Percentiles rank a stretch among this genome's conserved stretches.
These are phyloP conservation scores for Hemibagrus wyckioides DNA, from an alignment of 2,113 vertebrate species.

Conservation along the genomic window DNA sequence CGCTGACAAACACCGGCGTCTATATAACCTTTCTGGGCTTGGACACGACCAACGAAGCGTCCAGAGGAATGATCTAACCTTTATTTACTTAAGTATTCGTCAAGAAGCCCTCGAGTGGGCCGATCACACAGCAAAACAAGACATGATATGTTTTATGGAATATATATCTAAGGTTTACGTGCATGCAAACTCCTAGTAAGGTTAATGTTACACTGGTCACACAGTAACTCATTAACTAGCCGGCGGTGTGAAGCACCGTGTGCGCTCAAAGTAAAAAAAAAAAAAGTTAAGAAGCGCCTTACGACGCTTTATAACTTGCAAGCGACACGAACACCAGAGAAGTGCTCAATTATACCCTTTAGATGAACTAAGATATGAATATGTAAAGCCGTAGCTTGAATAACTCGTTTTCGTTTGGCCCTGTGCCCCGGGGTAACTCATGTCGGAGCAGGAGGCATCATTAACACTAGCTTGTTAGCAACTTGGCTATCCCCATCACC, in stretches of 20 bases:
- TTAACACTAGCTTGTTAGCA: constrained; percentile 17
- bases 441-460: background rate
- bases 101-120: accelerated
- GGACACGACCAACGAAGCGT: background rate
- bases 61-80: background rate
- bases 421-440: background rate
- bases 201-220: background rate
- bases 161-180: background rate
- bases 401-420: background rate
- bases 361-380: background rate
- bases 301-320: background rate
- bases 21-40: background rate
- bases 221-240: background rate
- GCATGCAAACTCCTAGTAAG: background rate
- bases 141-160: background rate
- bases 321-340: background rate
- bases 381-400: background rate
- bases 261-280: too few species aligned
- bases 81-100: background rate
- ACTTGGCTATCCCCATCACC: background rate
- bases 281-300: background rate
- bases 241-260: too few species aligned
- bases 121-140: background rate
- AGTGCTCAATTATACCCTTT: background rate
- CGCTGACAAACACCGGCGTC: background rate